phyloP scores from a whole-genome alignment of 2,113 vertebrate species.

The Syngnathus typhle region DNA sequence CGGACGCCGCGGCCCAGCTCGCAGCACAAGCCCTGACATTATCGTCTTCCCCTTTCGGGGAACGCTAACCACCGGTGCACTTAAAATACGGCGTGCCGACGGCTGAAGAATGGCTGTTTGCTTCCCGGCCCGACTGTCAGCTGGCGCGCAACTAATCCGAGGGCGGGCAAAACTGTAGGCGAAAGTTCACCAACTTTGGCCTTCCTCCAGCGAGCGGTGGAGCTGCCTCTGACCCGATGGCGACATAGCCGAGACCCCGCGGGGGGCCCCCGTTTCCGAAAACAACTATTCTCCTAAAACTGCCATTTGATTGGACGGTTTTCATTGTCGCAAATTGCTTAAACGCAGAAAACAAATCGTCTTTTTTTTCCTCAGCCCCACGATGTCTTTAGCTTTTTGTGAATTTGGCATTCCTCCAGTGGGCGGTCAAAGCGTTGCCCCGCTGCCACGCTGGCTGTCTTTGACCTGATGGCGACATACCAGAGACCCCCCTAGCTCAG shows the following conservation, averaged over 20 bases:
- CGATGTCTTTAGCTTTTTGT: background rate
- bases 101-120: background rate
- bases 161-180: conserved; percentile 5
- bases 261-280: background rate
- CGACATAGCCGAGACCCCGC: conserved; percentile 17
- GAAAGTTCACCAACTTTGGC: conserved; percentile 24
- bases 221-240: background rate
- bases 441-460: conserved; percentile 42
- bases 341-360: too few species aligned
- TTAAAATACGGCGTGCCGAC: conserved; percentile 9
- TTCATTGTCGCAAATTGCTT: too few species aligned
- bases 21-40: conserved; percentile 12
- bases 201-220: conserved; percentile 2
- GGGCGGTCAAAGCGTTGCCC: conserved; percentile 30
- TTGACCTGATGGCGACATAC: conserved; percentile 61
- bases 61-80: conserved; percentile 1
- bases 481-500: conserved; percentile 43
- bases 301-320: too few species aligned
- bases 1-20: conserved; percentile 9
- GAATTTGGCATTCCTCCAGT: conserved; percentile 33
- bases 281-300: background rate
- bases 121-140: background rate
- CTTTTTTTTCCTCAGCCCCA: too few species aligned
- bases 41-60: conserved; percentile 13
- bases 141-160: conserved; percentile 2